Evolutionary conservation across 2,888 invertebrate species (phyloP).

Genomic region (Petrolisthes cinctipes): DNA sequence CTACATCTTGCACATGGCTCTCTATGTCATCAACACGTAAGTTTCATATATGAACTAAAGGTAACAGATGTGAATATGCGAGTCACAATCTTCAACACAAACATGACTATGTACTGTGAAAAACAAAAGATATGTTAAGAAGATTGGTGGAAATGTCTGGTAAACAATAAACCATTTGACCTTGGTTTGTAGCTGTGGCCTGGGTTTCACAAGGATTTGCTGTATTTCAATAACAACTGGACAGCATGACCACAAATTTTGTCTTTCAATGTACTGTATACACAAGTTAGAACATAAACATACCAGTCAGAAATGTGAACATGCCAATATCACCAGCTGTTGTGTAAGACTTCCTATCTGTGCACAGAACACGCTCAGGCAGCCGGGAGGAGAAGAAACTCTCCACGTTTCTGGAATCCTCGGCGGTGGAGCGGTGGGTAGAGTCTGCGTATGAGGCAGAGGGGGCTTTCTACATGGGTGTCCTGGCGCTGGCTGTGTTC

Average conservation of each 20-base stretch:
- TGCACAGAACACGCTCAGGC: slow-evolving; percentile 70
- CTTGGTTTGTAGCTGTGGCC: no score
- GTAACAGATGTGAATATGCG: slow-evolving; percentile 71
- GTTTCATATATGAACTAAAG: slow-evolving; percentile 76
- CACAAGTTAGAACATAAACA: no score
- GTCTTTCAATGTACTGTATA: no score
- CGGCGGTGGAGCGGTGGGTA: slow-evolving; percentile 72
- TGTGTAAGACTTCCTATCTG: background rate
- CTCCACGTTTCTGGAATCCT: slow-evolving; percentile 78
- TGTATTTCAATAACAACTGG: no score
- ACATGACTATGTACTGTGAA: no score
- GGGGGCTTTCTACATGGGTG: slow-evolving; percentile 89
- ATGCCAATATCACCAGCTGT: background rate
- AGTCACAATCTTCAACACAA: background rate
- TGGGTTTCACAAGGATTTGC: no score
- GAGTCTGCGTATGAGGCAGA: slow-evolving; percentile 91
- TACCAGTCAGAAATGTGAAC: no score
- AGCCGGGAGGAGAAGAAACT: slow-evolving; percentile 83
- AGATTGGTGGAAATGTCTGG: no score
- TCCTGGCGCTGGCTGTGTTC: slow-evolving; percentile 84
- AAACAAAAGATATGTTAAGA: no score
- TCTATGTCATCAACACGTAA: slow-evolving; percentile 89
- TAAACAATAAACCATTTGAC: no score
- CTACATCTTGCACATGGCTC: slow-evolving; percentile 91
- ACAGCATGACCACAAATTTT: no score